These are phyloP conservation scores for Lemur catta DNA, from an alignment of 2,797 vertebrate species.

Conservation along the genomic window DNA sequence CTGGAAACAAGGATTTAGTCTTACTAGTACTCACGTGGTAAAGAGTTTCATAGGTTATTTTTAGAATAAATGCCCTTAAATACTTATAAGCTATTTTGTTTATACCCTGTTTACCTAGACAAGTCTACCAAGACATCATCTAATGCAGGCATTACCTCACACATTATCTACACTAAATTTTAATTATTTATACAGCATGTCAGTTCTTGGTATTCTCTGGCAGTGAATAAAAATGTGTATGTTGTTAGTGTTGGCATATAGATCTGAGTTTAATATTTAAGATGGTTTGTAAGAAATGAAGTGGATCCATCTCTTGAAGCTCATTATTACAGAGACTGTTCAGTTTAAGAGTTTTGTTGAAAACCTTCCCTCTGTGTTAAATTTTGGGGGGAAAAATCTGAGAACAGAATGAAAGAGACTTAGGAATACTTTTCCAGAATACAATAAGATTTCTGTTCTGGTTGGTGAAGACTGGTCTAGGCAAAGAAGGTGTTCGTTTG, in stretches of 20 bases:
- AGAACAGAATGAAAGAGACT: not conserved
- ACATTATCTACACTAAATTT: not conserved
- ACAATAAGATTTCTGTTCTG: constrained; percentile 66
- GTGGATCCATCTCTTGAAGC: not conserved
- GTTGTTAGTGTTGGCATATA: not conserved
- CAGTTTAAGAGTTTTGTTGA: not conserved
- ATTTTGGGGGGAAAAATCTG: not conserved
- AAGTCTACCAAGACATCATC: not conserved
- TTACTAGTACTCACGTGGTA: accelerated
- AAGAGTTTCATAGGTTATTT: not conserved
- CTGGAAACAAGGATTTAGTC: not conserved
- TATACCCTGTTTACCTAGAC: not conserved
- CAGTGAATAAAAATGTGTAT: not conserved
- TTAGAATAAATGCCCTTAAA: constrained; percentile 9
- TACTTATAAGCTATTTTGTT: not conserved
- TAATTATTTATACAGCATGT: constrained; percentile 28
- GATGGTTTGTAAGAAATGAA: not conserved
- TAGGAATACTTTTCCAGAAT: not conserved
- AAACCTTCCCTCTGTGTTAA: not conserved
- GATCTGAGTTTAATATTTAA: not conserved
- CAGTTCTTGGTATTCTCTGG: constrained; percentile 52
- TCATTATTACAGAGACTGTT: not conserved
- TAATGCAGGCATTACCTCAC: constrained; percentile 13
- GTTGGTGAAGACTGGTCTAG: constrained; percentile 36
- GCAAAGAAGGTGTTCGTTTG: constrained; percentile 14